Evolutionary conservation across 2,113 vertebrate species (phyloP).

Genomic region (Cygnus buccinator): DNA sequence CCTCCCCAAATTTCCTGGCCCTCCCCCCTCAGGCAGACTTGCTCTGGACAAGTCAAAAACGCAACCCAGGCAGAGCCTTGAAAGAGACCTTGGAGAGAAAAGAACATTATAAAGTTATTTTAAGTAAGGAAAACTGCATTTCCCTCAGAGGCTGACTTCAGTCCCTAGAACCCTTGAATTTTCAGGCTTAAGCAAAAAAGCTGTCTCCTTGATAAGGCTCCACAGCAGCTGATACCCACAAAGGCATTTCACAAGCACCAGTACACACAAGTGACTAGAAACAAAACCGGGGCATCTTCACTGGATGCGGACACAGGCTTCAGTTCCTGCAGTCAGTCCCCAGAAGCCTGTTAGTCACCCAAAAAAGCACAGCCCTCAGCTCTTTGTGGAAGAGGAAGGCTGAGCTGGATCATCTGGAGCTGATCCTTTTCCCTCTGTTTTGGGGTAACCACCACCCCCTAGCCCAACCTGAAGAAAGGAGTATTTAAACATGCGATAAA

Average conservation of each 20-base stretch:
- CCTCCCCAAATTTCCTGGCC: not conserved
- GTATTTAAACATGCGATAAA: not conserved
- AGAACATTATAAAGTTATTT: conserved; percentile 56
- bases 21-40: not conserved
- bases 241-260: conserved; percentile 15
- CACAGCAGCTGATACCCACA: conserved; percentile 3
- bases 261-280: conserved; percentile 34
- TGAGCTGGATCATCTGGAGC: not conserved
- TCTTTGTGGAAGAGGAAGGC: not conserved
- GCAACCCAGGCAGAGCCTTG: not conserved
- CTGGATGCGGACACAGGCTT: not conserved
- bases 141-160: not conserved
- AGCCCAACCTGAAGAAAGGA: not conserved
- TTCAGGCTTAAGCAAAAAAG: not conserved
- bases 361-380: conserved; percentile 3
- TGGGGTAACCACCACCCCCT: not conserved
- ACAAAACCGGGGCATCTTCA: conserved; percentile 32
- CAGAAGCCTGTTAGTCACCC: conserved; percentile 19
- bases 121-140: conserved; percentile 37
- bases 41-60: conserved; percentile 11
- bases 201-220: not conserved
- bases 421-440: not conserved
- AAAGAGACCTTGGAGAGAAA: conserved; percentile 44
- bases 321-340: conserved; percentile 5
- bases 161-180: conserved; percentile 20